Conservation (phyloP, 2,888 invertebrate genomes). For the Caenorhabditis afra region DNA sequence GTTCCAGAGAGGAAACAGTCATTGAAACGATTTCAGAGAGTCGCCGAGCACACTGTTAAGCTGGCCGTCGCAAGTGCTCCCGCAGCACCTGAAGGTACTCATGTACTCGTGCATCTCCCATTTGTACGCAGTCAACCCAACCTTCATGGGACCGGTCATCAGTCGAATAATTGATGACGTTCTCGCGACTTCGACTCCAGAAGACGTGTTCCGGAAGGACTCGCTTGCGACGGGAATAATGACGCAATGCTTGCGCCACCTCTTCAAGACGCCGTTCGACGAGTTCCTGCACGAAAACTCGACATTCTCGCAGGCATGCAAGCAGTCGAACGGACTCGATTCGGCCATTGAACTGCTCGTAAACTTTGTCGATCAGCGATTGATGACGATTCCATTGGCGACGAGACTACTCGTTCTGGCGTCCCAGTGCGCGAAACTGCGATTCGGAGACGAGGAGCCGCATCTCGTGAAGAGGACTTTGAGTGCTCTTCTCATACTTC, state of each 20-base stretch:
- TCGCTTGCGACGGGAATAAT: slow-evolving; percentile 63
- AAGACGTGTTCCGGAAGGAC: slow-evolving; percentile 65
- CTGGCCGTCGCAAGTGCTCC: slow-evolving; percentile 54
- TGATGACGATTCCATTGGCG: slow-evolving; percentile 46
- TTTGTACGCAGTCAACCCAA: slow-evolving; percentile 45
- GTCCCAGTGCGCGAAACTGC: slow-evolving; percentile 38
- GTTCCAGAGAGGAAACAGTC: slow-evolving; percentile 1
- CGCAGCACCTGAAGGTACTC: slow-evolving; percentile 47
- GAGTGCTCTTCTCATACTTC: slow-evolving; percentile 54
- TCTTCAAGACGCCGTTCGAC: slow-evolving; percentile 57
- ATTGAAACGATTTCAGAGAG: slow-evolving; percentile 26
- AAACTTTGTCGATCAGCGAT: slow-evolving; percentile 50
- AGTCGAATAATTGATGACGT: slow-evolving; percentile 41
- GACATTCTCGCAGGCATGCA: slow-evolving; percentile 27
- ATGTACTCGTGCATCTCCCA: slow-evolving; percentile 58
- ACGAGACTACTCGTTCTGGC: slow-evolving; percentile 32
- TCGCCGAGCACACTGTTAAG: slow-evolving; percentile 31
- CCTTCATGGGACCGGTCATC: slow-evolving; percentile 34
- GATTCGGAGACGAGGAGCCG: slow-evolving; percentile 38
- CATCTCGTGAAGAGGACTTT: slow-evolving; percentile 54
- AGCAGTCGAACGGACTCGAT: slow-evolving; percentile 24
- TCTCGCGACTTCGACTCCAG: slow-evolving; percentile 43
- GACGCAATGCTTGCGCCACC: slow-evolving; percentile 57
- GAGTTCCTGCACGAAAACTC: slow-evolving; percentile 52
- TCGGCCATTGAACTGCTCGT: slow-evolving; percentile 39